phyloP scores from a whole-genome alignment of 2,888 invertebrate species.

The Torymus auratus region DNA sequence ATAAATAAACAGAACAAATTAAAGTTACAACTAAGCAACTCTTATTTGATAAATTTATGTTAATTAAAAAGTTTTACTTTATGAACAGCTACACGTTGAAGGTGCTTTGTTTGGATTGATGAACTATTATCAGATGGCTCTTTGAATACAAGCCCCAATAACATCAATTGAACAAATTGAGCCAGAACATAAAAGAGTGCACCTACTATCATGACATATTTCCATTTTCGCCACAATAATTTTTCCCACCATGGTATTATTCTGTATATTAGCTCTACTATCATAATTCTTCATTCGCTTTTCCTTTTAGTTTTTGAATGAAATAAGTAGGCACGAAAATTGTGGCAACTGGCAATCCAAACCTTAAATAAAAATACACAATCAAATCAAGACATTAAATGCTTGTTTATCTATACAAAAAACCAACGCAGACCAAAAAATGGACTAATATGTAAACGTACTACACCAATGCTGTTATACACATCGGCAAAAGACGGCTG shows the following conservation, averaged over 20 bases:
- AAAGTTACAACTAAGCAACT: neutral
- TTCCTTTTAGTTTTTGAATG: neutral
- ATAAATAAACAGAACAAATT: neutral
- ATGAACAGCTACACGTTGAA: slow-evolving; percentile 35
- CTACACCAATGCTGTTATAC: too few relatives aligned
- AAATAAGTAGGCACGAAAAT: neutral
- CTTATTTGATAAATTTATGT: neutral
- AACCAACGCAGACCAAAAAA: too few relatives aligned
- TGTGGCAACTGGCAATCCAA: too few relatives aligned
- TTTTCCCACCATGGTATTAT: slow-evolving; percentile 61
- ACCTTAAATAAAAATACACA: too few relatives aligned
- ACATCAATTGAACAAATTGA: slow-evolving; percentile 76
- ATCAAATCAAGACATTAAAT: too few relatives aligned
- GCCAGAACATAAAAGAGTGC: slow-evolving; percentile 74
- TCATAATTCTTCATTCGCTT: slow-evolving; percentile 59
- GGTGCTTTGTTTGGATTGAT: slow-evolving; percentile 8
- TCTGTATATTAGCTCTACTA: slow-evolving; percentile 30
- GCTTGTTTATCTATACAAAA: too few relatives aligned
- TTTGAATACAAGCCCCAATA: slow-evolving; percentile 57
- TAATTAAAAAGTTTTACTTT: slow-evolving; percentile 32
- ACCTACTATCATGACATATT: slow-evolving; percentile 75
- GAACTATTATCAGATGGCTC: neutral
- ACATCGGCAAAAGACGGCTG: too few relatives aligned
- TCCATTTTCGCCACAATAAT: slow-evolving; percentile 70
- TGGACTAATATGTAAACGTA: too few relatives aligned